Evolutionary conservation across 2,797 vertebrate genomes (phyloP).

Genomic region (Semaprochilodus insignis): DNA sequence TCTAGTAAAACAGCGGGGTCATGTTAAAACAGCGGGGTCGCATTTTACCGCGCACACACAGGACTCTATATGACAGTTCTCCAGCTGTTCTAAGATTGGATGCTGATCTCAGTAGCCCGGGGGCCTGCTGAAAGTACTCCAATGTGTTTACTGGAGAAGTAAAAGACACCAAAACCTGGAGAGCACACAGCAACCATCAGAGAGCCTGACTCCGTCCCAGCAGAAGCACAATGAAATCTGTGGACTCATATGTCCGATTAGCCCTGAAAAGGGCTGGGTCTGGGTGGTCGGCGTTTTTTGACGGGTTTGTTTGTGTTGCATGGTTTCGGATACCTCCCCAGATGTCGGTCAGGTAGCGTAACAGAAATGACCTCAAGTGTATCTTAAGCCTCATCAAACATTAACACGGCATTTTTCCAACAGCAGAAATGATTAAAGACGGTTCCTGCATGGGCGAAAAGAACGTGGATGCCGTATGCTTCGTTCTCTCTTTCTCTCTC

Average conservation of each 20-base stretch:
- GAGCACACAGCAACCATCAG: background rate
- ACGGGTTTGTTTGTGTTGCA: constrained; percentile 44
- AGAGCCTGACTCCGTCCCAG: background rate
- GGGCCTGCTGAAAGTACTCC: background rate
- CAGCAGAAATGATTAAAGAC: constrained; percentile 37
- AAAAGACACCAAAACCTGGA: background rate
- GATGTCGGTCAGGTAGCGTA: constrained; percentile 29
- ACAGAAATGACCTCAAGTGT: constrained; percentile 26
- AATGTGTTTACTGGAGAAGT: constrained; percentile 19
- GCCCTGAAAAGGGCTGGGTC: background rate
- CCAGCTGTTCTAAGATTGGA: background rate
- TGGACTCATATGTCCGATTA: background rate
- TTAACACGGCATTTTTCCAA: background rate
- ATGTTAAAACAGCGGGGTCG: background rate
- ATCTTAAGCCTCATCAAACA: constrained; percentile 39
- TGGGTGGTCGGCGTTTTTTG: constrained; percentile 11
- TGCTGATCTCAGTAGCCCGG: background rate
- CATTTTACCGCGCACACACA: background rate
- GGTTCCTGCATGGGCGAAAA: constrained; percentile 40
- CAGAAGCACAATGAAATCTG: background rate
- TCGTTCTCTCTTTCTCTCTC: constrained; percentile 10
- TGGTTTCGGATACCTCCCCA: constrained; percentile 2
- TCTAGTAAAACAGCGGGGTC: background rate
- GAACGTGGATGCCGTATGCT: background rate
- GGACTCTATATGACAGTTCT: background rate